Conservation (phyloP, 2,113 vertebrate species). For the Rhea pennata region DNA sequence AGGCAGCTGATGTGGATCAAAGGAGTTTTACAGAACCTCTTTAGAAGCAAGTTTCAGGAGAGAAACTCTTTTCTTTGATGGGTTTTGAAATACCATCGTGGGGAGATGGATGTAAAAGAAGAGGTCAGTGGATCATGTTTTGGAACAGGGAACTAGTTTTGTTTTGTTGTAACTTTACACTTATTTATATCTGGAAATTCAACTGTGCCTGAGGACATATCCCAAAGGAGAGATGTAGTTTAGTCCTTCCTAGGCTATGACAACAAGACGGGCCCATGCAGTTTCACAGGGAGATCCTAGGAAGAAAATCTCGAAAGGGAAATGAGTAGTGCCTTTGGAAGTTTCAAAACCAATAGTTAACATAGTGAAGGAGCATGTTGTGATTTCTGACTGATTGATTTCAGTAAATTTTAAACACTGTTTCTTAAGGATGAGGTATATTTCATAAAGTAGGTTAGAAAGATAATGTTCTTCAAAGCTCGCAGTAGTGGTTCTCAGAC, state of each 20-base stretch:
- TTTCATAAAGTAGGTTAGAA: not conserved
- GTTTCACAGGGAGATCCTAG: not conserved
- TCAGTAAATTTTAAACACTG: not conserved
- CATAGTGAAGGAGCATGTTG: not conserved
- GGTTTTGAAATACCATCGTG: not conserved
- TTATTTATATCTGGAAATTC: not conserved
- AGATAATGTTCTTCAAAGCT: not conserved
- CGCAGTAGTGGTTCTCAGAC: not conserved
- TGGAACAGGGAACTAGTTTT: not conserved
- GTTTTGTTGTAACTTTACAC: not conserved
- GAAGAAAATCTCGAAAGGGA: not conserved
- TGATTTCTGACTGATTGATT: not conserved
- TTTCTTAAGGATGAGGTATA: not conserved
- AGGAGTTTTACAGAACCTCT: not conserved
- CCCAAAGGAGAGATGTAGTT: not conserved
- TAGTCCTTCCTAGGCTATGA: not conserved
- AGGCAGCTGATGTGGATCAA: not conserved
- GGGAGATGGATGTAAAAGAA: not conserved
- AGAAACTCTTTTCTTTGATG: not conserved
- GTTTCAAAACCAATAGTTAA: not conserved
- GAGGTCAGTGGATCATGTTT: not conserved
- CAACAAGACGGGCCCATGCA: not conserved
- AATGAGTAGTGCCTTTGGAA: not conserved
- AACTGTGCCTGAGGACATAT: not conserved
- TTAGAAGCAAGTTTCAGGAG: not conserved